Percentiles rank a stretch among this genome's conserved stretches.
phyloP scores from a whole-genome alignment of 2,888 invertebrate species.

The Hylaea fasciaria region DNA sequence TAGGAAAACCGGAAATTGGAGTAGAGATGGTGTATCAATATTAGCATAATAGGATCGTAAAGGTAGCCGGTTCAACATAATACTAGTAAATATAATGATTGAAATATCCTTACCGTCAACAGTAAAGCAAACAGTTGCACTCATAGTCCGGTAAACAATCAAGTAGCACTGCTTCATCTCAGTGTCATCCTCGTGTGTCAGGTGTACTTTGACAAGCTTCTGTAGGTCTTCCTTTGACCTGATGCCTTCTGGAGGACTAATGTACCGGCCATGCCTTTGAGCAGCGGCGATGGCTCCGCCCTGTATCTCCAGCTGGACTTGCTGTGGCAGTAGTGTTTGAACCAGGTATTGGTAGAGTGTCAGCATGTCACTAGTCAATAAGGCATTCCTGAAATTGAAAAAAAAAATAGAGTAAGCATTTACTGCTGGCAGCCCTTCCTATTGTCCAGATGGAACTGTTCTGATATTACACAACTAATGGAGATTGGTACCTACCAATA shows the following conservation, averaged over 20 bases:
- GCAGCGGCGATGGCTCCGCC: slow-evolving; percentile 86
- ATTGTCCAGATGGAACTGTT: too few species aligned
- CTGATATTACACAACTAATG: too few species aligned
- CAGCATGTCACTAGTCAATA: slow-evolving; percentile 93
- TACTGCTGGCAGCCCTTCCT: too few species aligned
- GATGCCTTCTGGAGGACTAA: slow-evolving; percentile 77
- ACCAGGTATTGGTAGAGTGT: slow-evolving; percentile 94
- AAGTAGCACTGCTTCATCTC: slow-evolving; percentile 88
- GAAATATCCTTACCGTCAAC: slow-evolving; percentile 87
- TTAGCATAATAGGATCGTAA: too few species aligned
- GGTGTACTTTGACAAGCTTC: slow-evolving; percentile 89
- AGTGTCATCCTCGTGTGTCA: slow-evolving; percentile 84
- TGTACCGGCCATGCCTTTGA: slow-evolving; percentile 77
- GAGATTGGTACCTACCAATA: too few species aligned
- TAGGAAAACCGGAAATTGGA: too few species aligned
- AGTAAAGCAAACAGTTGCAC: slow-evolving; percentile 94
- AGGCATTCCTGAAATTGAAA: slow-evolving; percentile 89
- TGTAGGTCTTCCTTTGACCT: slow-evolving; percentile 77
- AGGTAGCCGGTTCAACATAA: too few species aligned
- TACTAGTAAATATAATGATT: background rate
- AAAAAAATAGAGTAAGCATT: background rate
- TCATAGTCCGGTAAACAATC: slow-evolving; percentile 93
- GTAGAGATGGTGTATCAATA: too few species aligned
- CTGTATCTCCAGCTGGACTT: slow-evolving; percentile 88
- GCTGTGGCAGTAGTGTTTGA: slow-evolving; percentile 91